Conservation (phyloP, 1,140 invertebrate genomes). For the Metopolophium dirhodum region DNA sequence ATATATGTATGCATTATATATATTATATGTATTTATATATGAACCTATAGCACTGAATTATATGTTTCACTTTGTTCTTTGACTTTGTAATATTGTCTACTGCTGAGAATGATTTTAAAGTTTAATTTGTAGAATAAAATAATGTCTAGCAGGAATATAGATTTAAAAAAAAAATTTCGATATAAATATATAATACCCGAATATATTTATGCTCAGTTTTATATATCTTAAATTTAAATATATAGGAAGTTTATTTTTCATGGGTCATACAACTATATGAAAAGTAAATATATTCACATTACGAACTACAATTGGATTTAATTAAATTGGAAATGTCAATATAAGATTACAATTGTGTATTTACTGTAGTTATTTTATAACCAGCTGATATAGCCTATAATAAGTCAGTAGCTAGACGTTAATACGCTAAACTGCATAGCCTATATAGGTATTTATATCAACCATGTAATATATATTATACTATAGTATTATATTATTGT, state of each 20-base stretch:
- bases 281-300: background rate
- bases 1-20: background rate
- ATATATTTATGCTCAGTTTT: background rate
- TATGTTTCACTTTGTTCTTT: background rate
- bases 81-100: background rate
- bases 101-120: background rate
- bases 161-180: background rate
- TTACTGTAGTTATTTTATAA: background rate
- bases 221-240: background rate
- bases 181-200: background rate
- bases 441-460: background rate
- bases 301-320: background rate
- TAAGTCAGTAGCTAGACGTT: background rate
- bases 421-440: background rate
- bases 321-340: background rate
- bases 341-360: background rate
- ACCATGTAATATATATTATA: background rate
- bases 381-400: background rate
- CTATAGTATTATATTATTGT: slow-evolving; percentile 9
- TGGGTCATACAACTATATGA: background rate
- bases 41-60: background rate
- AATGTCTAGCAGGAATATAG: background rate
- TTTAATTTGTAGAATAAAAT: background rate
- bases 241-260: background rate
- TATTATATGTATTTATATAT: background rate